These are phyloP conservation scores for Platyrinchus mystaceus DNA, from an alignment of 2,797 vertebrate species.

Conservation along the genomic window DNA sequence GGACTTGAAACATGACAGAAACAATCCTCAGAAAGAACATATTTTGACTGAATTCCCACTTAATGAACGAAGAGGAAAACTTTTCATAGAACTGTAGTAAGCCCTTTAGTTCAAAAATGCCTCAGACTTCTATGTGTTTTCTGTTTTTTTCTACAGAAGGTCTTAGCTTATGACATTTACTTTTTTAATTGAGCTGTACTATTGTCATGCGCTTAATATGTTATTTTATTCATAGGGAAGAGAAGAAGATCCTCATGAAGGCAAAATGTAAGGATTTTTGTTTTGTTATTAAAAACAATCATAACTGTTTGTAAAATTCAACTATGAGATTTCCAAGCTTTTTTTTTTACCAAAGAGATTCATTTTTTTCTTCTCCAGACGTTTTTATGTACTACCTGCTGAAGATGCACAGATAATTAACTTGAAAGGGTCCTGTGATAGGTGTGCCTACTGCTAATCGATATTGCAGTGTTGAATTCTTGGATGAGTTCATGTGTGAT, in stretches of 20 bases:
- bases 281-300: neutral
- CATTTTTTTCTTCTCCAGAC: neutral
- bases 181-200: neutral
- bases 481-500: neutral
- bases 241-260: constrained; percentile 99
- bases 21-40: neutral
- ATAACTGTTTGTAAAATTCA: neutral
- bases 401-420: neutral
- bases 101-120: neutral
- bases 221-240: constrained; percentile 83
- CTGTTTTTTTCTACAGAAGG: neutral
- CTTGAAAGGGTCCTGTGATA: neutral
- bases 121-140: neutral
- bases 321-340: neutral
- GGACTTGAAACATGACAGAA: neutral
- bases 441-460: neutral
- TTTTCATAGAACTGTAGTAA: neutral
- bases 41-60: neutral
- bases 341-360: neutral
- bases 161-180: neutral
- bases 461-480: neutral
- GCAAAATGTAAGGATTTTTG: constrained; percentile 92
- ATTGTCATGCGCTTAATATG: constrained; percentile 14
- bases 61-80: neutral
- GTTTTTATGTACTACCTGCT: neutral